Percentiles rank a stretch among this genome's conserved stretches.
Evolutionary conservation across 2,888 invertebrate species (phyloP).

Genomic region (Panorpa germanica): DNA sequence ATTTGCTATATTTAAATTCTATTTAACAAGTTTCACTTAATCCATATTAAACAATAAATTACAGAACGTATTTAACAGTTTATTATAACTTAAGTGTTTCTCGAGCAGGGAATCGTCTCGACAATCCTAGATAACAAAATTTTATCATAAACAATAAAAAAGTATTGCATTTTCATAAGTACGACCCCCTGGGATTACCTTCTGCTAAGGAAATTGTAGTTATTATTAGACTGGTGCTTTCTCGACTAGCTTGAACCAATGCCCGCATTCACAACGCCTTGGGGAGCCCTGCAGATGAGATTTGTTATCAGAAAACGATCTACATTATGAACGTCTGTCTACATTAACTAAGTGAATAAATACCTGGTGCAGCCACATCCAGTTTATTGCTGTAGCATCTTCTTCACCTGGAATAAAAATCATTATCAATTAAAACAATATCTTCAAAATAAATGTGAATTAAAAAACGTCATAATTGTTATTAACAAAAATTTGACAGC

Average conservation of each 20-base stretch:
- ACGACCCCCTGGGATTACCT: too few relatives aligned
- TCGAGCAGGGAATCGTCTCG: too few relatives aligned
- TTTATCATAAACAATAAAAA: too few relatives aligned
- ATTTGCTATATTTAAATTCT: too few relatives aligned
- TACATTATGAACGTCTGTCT: slow-evolving; percentile 1
- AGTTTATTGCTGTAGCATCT: slow-evolving; percentile 73
- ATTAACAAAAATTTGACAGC: neutral
- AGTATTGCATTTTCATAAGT: too few relatives aligned
- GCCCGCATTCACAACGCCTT: slow-evolving; percentile 88
- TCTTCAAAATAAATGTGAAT: neutral
- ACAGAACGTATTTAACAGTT: too few relatives aligned
- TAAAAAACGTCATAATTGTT: slow-evolving; percentile 2
- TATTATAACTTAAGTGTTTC: too few relatives aligned
- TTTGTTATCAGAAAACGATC: slow-evolving; percentile 1
- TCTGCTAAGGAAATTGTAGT: too few relatives aligned
- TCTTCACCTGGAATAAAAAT: slow-evolving; percentile 48
- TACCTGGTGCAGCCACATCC: slow-evolving; percentile 85
- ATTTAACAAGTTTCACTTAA: too few relatives aligned
- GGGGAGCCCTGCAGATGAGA: slow-evolving; percentile 45
- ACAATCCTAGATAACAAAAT: too few relatives aligned
- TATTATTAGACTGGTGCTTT: slow-evolving; percentile 55
- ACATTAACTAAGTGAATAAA: slow-evolving; percentile 6
- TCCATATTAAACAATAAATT: too few relatives aligned
- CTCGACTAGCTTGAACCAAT: slow-evolving; percentile 86
- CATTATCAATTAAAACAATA: neutral